A percentile compares a stretch with the other conserved stretches of the same genome.
These are phyloP conservation scores for Geotrypetes seraphini DNA, from an alignment of 2,797 vertebrate species.

Conservation along the genomic window DNA sequence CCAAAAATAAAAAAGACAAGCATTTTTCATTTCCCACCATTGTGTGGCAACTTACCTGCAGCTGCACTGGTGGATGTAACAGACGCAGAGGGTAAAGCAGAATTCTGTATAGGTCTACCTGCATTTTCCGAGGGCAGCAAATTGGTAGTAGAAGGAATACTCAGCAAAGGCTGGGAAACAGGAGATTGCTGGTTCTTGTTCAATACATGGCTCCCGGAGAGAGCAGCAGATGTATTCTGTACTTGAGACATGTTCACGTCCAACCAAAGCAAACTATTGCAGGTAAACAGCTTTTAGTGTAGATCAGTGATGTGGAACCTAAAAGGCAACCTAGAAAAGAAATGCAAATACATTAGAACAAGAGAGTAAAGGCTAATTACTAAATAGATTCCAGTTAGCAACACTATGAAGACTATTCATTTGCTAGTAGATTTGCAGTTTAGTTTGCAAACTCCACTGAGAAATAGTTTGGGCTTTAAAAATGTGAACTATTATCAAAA, in stretches of 20 bases:
- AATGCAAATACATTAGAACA: too few relatives aligned
- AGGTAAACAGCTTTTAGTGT: conserved; percentile 51
- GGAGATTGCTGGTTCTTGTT: conserved; percentile 56
- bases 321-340: conserved; percentile 59
- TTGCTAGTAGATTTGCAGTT: too few relatives aligned
- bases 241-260: conserved; percentile 85
- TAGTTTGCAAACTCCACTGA: too few relatives aligned
- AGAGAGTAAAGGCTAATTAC: too few relatives aligned
- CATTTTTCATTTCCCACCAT: too few relatives aligned
- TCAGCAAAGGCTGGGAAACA: conserved; percentile 76
- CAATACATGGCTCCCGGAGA: conserved; percentile 65
- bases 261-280: conserved; percentile 45
- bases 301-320: conserved; percentile 50
- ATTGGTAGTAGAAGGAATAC: conserved; percentile 80
- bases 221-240: conserved; percentile 62
- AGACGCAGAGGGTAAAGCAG: conserved; percentile 83
- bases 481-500: too few relatives aligned
- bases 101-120: conserved; percentile 85
- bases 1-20: too few relatives aligned
- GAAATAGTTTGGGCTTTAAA: too few relatives aligned
- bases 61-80: conserved; percentile 77
- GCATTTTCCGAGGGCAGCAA: conserved; percentile 87
- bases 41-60: conserved; percentile 77
- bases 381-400: too few relatives aligned
- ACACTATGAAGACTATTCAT: too few relatives aligned